Evolutionary conservation across 2,888 invertebrate genomes (phyloP).

Genomic region (Platycnemis pennipes): DNA sequence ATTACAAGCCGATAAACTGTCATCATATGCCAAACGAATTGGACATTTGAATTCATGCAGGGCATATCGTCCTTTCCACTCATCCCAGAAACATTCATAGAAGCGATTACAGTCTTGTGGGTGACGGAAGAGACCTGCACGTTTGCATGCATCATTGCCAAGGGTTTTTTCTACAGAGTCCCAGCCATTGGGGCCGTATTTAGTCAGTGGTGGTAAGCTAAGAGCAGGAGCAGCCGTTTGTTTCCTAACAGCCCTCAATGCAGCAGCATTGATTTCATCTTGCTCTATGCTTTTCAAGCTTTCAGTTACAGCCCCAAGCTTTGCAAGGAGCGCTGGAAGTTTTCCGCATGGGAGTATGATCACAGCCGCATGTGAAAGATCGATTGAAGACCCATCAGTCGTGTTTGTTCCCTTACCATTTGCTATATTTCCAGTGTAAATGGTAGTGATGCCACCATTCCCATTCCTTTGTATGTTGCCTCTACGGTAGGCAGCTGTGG

Average conservation of each 20-base stretch:
- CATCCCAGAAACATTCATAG: conserved; percentile 91
- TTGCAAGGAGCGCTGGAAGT: conserved; percentile 49
- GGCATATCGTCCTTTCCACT: conserved; percentile 87
- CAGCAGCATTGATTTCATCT: not conserved
- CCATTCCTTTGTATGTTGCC: not conserved
- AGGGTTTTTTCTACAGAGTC: conserved; percentile 83
- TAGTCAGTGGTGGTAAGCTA: conserved; percentile 77
- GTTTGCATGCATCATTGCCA: conserved; percentile 79
- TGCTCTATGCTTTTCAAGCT: conserved; percentile 29
- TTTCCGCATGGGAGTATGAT: conserved; percentile 56
- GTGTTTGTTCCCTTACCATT: not conserved
- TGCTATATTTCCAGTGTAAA: not conserved
- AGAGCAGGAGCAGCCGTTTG: conserved; percentile 10
- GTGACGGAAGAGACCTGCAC: conserved; percentile 83
- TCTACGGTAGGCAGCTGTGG: not conserved
- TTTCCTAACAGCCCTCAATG: not conserved
- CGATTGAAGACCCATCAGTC: not conserved
- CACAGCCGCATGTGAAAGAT: conserved; percentile 37
- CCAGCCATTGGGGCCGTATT: conserved; percentile 84
- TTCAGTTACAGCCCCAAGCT: conserved; percentile 51
- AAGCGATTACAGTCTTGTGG: conserved; percentile 91
- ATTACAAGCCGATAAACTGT: conserved; percentile 88
- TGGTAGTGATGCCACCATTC: not conserved
- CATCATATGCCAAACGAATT: conserved; percentile 88
- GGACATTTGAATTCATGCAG: conserved; percentile 90